Conservation (phyloP, 2,797 vertebrate species). For the Acanthornis magna region DNA sequence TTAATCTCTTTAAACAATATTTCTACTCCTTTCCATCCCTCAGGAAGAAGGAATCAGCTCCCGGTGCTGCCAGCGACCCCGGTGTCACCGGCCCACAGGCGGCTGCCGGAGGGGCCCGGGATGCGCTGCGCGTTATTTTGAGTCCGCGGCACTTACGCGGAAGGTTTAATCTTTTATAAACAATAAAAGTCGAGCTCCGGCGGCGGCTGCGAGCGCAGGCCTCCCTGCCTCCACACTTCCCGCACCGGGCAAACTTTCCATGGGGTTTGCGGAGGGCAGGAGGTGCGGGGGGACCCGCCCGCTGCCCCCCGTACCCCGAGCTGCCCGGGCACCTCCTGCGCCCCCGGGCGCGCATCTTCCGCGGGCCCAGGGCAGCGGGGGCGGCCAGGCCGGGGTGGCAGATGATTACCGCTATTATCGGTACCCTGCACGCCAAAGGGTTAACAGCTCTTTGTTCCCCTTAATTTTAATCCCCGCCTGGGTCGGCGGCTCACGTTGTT, state of each 20-base stretch:
- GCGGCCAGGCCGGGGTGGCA: conserved; percentile 26
- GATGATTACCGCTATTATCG: conserved; percentile 5
- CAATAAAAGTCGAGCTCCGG: conserved; percentile 70
- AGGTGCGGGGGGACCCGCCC: neutral
- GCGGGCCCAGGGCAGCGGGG: neutral
- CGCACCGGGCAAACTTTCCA: conserved; percentile 47
- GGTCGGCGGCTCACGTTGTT: conserved; percentile 86
- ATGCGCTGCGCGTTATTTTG: conserved; percentile 57
- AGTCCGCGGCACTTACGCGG: conserved; percentile 56
- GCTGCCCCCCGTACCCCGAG: accelerated
- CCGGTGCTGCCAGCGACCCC: neutral
- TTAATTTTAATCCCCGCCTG: conserved; percentile 89
- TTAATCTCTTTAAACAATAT: conserved; percentile 32
- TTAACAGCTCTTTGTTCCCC: conserved; percentile 86
- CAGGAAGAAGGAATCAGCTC: neutral
- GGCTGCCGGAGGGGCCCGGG: conserved; percentile 43
- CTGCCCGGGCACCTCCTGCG: neutral
- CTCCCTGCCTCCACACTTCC: neutral
- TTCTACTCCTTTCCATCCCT: neutral
- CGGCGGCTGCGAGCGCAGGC: conserved; percentile 36
- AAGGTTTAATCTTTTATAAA: conserved; percentile 73
- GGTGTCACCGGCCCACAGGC: conserved; percentile 6
- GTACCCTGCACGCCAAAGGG: conserved; percentile 75
- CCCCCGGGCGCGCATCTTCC: neutral
- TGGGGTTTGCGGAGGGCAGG: neutral